A percentile compares a stretch with the other conserved stretches of the same genome.
phyloP scores from a whole-genome alignment of 2,888 invertebrate genomes.

The Scelioninae gen. 2 region DNA sequence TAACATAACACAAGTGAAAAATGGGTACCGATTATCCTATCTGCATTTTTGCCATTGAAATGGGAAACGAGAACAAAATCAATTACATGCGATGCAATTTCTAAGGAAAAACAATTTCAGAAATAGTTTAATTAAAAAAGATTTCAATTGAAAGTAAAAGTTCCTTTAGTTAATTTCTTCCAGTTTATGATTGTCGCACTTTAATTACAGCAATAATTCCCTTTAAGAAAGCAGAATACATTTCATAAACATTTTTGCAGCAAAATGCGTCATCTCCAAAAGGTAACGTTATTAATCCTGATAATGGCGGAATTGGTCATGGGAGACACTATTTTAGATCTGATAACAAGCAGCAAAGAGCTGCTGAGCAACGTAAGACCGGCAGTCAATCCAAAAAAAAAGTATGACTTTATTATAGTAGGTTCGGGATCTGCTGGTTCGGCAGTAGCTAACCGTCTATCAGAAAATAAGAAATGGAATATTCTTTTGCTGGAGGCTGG shows the following conservation, averaged over 20 bases:
- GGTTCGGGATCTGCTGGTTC: constrained; percentile 85
- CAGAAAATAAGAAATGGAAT: constrained; percentile 79
- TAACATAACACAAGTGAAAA: constrained; percentile 31
- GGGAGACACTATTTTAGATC: constrained; percentile 62
- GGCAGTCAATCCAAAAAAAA: constrained; percentile 69
- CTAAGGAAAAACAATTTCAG: background rate
- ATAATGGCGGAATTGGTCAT: constrained; percentile 7
- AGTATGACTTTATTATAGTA: constrained; percentile 82
- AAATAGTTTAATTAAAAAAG: constrained; percentile 12
- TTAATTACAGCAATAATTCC: constrained; percentile 6
- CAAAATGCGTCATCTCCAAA: constrained; percentile 34
- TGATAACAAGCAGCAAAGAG: constrained; percentile 63
- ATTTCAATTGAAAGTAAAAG: constrained; percentile 10
- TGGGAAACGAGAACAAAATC: background rate
- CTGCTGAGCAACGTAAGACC: constrained; percentile 61
- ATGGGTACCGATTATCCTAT: constrained; percentile 7
- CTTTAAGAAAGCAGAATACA: background rate
- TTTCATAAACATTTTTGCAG: too few relatives aligned
- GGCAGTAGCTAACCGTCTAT: constrained; percentile 82
- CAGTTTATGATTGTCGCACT: background rate
- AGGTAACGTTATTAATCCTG: constrained; percentile 18
- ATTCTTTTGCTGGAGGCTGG: constrained; percentile 83
- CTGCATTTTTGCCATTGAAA: background rate
- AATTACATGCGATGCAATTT: background rate
- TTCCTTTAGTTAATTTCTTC: background rate